Conservation (phyloP, 1,140 invertebrate species). For the Zaprionus davidi region DNA sequence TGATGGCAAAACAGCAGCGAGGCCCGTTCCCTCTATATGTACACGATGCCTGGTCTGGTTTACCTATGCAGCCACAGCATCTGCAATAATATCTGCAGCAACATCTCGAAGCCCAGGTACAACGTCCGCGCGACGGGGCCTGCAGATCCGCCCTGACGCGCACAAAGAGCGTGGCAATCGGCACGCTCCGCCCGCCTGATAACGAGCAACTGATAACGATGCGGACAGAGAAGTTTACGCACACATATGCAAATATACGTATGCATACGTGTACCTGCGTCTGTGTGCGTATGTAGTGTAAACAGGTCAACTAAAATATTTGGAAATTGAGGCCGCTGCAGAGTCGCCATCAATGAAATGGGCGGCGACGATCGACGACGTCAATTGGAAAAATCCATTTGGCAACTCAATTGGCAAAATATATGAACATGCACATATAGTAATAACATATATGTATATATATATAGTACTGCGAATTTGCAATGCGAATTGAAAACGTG, state of each 20-base stretch:
- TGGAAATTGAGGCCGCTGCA: conserved; percentile 20
- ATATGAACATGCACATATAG: too few relatives aligned
- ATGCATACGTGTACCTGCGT: not conserved
- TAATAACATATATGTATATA: too few relatives aligned
- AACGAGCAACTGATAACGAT: conserved; percentile 34
- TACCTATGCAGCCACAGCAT: conserved; percentile 11
- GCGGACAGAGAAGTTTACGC: conserved; percentile 11
- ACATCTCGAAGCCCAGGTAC: conserved; percentile 1
- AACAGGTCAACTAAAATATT: conserved; percentile 1
- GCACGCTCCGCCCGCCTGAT: conserved; percentile 33
- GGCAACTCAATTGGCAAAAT: conserved; percentile 17
- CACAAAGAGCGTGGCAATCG: conserved; percentile 17
- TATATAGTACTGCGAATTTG: not conserved
- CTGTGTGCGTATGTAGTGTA: conserved; percentile 4
- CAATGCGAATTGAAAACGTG: conserved; percentile 41
- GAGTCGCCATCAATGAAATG: conserved; percentile 4
- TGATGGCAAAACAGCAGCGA: not conserved
- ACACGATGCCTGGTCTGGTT: not conserved
- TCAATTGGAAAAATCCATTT: conserved; percentile 40
- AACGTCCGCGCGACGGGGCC: not conserved
- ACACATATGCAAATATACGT: not conserved
- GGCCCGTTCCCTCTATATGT: conserved; percentile 1
- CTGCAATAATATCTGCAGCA: conserved; percentile 1
- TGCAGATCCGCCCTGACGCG: not conserved
- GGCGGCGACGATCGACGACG: conserved; percentile 15